Percentiles rank a stretch among this genome's conserved stretches.
phyloP scores from a whole-genome alignment of 2,797 vertebrate species.

The Philypnodon macrostomus region DNA sequence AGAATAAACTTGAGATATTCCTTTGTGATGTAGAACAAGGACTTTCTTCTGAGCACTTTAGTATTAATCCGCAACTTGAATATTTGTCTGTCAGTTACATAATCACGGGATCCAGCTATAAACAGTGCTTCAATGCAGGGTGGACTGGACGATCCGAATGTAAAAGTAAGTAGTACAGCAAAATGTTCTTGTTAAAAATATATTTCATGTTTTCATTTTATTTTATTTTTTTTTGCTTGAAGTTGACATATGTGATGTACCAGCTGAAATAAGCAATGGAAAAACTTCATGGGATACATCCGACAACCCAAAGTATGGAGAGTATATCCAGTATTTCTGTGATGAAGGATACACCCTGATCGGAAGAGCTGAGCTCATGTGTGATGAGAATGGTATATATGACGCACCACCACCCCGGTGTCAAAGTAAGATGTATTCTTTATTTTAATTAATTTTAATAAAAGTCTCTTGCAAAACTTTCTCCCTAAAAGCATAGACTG shows the following conservation, averaged over 20 bases:
- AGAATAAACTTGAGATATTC: slow-evolving; percentile 4
- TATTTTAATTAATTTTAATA: background rate
- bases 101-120: slow-evolving; percentile 36
- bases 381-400: slow-evolving; percentile 42
- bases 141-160: slow-evolving; percentile 38
- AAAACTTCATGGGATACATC: background rate
- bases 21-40: background rate
- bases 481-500: no score
- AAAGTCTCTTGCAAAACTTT: background rate
- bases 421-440: slow-evolving; percentile 44
- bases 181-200: background rate
- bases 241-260: slow-evolving; percentile 52
- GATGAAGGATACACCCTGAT: slow-evolving; percentile 36
- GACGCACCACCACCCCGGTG: slow-evolving; percentile 52
- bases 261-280: slow-evolving; percentile 33
- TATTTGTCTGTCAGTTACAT: slow-evolving; percentile 48
- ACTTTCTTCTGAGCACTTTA: background rate
- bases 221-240: slow-evolving; percentile 10
- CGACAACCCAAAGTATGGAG: slow-evolving; percentile 10
- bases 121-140: slow-evolving; percentile 32
- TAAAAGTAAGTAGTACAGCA: slow-evolving; percentile 46
- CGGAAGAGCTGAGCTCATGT: slow-evolving; percentile 27
- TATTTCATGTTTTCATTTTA: background rate
- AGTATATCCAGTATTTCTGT: slow-evolving; percentile 49
- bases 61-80: background rate